Evolutionary conservation across 2,113 vertebrate genomes (phyloP), one percentile per base, ranked within the genome.

Genomic region (Porphyrio hochstetteri): DNA sequence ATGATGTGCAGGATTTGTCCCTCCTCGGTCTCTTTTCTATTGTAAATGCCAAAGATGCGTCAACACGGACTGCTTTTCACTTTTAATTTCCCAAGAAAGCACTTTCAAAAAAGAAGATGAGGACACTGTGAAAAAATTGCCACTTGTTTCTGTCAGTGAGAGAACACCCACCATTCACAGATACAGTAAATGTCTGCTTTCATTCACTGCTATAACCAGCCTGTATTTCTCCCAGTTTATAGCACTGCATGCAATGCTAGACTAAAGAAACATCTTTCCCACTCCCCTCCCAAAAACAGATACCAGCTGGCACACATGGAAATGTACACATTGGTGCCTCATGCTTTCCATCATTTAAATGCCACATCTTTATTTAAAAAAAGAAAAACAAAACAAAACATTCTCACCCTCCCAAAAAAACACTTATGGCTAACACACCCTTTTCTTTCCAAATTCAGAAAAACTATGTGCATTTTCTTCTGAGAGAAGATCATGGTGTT

Each of bases 21-120:
- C 60, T 46, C 29, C 42, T 60, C 2, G 0, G 3, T 75, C 59
- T 31, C 69, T 89, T 79, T 77, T 36, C 56, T 42, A 2, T 77
- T 85, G 70, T 70, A 88, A 95, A 94, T 40, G 82, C 53, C 91
- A 60, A 60, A 80, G 82, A 56, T 50, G 13, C 42, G 35, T 71
- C 76, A 56, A 57, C 79, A 64, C 38, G 48, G 63, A 59, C 79
- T 67, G 76, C 56, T 77, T 95, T 93, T 94, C 63, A 25, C 64
- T 96, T 42, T 53, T 90, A 78, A 69, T 80, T 94, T 92, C 79
- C 76, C 84, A 85, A 77, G 90, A 91, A 86, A 83, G 82, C 69
- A 16, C 60, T 95, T 61, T 71, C 57, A 80, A 16, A 79, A 72
- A 36, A 48, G 56, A 76, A 64, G 80, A 71, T 55, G 92, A 94